phyloP scores from a whole-genome alignment of 2,888 invertebrate genomes.

The Drosophila algonquin region DNA sequence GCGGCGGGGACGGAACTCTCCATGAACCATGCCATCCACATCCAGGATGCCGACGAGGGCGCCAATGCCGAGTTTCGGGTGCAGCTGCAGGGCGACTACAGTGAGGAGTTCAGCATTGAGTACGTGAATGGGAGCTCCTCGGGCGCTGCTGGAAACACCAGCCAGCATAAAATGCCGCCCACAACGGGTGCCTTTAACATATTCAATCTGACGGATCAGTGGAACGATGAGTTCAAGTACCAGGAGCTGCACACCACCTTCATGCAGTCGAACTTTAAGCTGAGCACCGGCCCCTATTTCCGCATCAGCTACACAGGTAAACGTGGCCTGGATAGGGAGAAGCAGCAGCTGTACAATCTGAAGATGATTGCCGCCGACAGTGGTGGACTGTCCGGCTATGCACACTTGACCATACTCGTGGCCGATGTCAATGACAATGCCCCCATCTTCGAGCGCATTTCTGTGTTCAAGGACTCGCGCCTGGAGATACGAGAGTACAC shows the following conservation, averaged over 20 bases:
- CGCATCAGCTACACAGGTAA: constrained; percentile 81
- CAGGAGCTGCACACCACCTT: constrained; percentile 82
- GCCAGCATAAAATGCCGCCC: constrained; percentile 64
- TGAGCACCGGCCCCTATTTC: constrained; percentile 79
- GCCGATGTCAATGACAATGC: constrained; percentile 93
- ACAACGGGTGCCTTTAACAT: constrained; percentile 81
- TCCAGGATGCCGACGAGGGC: constrained; percentile 89
- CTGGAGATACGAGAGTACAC: constrained; percentile 87
- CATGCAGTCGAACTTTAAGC: constrained; percentile 78
- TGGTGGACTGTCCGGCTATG: constrained; percentile 90
- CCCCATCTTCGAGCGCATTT: constrained; percentile 89
- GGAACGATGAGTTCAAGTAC: constrained; percentile 83
- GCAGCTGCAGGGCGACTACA: constrained; percentile 89
- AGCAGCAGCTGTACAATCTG: constrained; percentile 88
- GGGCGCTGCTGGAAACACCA: constrained; percentile 40
- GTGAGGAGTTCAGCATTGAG: constrained; percentile 87
- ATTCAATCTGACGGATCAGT: constrained; percentile 83
- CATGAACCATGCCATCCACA: constrained; percentile 88
- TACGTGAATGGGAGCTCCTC: constrained; percentile 87
- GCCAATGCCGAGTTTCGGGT: constrained; percentile 89
- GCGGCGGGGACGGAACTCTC: constrained; percentile 88
- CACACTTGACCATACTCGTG: constrained; percentile 88
- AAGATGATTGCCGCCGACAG: constrained; percentile 90
- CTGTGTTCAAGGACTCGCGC: constrained; percentile 88
- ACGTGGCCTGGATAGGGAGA: constrained; percentile 89